Conservation (phyloP, 2,797 vertebrate species). For the Hydrocynus forskahlii region DNA sequence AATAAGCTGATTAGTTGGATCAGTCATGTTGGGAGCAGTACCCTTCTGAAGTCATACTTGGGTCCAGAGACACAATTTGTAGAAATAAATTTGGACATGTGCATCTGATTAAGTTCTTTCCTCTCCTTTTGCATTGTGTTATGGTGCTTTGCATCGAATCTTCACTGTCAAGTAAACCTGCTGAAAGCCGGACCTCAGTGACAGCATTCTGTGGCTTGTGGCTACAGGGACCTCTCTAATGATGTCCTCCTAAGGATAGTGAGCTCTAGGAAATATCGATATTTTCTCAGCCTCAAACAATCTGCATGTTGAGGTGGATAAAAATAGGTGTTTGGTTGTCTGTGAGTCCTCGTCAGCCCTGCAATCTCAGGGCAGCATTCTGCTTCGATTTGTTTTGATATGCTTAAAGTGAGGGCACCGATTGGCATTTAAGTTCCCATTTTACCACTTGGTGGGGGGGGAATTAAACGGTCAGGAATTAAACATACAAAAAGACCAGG, state of each 20-base stretch:
- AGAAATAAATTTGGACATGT: neutral
- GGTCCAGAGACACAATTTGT: neutral
- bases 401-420: conserved; percentile 13
- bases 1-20: no score
- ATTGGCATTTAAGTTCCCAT: conserved; percentile 28
- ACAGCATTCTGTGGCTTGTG: neutral
- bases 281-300: conserved; percentile 15
- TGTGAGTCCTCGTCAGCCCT: neutral
- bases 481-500: conserved; percentile 7
- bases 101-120: neutral
- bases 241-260: neutral
- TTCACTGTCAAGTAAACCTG: neutral
- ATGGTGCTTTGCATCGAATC: conserved; percentile 13
- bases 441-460: neutral
- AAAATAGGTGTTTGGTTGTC: neutral
- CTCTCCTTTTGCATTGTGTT: neutral
- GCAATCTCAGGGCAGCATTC: conserved; percentile 18
- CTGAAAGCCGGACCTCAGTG: neutral
- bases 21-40: no score
- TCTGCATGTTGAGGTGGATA: conserved; percentile 16
- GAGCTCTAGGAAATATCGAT: conserved; percentile 15
- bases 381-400: conserved; percentile 38
- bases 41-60: neutral
- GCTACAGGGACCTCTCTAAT: conserved; percentile 15
- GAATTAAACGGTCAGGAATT: conserved; percentile 14